Conservation (phyloP, 1,140 invertebrate species). For the Neotoxoptera formosana region DNA sequence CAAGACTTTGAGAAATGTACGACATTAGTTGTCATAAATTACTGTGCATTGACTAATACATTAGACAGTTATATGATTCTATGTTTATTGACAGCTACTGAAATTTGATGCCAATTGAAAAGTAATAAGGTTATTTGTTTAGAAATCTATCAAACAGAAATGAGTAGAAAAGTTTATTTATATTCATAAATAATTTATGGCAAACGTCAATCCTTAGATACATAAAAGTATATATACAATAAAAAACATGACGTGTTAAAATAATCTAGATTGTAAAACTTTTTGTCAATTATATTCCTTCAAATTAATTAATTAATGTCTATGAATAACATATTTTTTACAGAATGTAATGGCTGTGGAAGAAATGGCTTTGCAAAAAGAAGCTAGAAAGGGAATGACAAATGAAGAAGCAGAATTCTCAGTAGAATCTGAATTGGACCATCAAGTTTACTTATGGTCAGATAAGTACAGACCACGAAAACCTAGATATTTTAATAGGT, state of each 20-base stretch:
- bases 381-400: constrained; percentile 88
- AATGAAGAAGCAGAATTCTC: constrained; percentile 91
- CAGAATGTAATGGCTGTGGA: constrained; percentile 68
- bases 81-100: not conserved
- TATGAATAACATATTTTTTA: constrained; percentile 54
- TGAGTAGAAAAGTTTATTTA: not conserved
- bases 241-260: constrained; percentile 25
- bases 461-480: constrained; percentile 98
- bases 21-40: constrained; percentile 31
- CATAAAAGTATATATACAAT: constrained; percentile 25
- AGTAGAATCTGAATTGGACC: constrained; percentile 86
- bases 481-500: constrained; percentile 95
- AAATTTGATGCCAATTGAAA: constrained; percentile 37
- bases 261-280: constrained; percentile 46
- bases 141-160: constrained; percentile 10
- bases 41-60: not conserved
- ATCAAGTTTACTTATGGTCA: constrained; percentile 93
- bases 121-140: constrained; percentile 43
- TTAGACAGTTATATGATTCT: constrained; percentile 42
- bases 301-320: not conserved
- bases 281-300: constrained; percentile 27
- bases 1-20: constrained; percentile 5
- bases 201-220: not conserved
- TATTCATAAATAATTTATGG: constrained; percentile 37
- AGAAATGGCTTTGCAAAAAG: constrained; percentile 73